Percentiles rank a stretch among this genome's conserved stretches.
Conservation (phyloP, 2,113 vertebrate genomes). For the Sceloporus tristichus region DNA sequence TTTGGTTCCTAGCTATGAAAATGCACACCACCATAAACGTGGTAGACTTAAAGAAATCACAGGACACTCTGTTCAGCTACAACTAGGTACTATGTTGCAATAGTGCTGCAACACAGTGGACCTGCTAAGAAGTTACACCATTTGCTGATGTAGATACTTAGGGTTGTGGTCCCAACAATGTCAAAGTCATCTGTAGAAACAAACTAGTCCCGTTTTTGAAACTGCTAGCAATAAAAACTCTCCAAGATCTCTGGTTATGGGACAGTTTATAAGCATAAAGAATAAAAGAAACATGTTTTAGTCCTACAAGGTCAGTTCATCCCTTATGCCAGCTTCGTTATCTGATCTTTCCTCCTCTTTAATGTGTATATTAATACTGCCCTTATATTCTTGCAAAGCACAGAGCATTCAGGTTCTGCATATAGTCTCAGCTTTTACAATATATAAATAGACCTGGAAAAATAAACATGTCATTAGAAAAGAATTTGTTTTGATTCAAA, state of each 20-base stretch:
- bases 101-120: no score
- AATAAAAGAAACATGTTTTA: constrained; percentile 2
- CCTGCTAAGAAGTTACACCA: neutral
- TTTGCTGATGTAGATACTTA: neutral
- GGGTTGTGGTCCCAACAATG: neutral
- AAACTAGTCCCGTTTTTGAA: constrained; percentile 31
- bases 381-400: constrained; percentile 38
- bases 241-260: neutral
- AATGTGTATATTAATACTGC: constrained; percentile 6
- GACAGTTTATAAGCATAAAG: neutral
- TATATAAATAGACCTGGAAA: constrained; percentile 54
- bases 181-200: constrained; percentile 23
- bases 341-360: constrained; percentile 31
- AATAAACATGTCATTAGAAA: constrained; percentile 36
- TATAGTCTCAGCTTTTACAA: constrained; percentile 32
- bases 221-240: neutral
- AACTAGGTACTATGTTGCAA: neutral
- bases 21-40: neutral
- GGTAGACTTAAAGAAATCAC: neutral
- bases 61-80: neutral
- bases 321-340: constrained; percentile 20
- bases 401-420: constrained; percentile 37
- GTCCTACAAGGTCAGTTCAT: constrained; percentile 23
- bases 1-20: neutral
- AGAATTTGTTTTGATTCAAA: constrained; percentile 47